phyloP scores from a whole-genome alignment of 1,140 invertebrate genomes.

The Zeugodacus cucurbitae region DNA sequence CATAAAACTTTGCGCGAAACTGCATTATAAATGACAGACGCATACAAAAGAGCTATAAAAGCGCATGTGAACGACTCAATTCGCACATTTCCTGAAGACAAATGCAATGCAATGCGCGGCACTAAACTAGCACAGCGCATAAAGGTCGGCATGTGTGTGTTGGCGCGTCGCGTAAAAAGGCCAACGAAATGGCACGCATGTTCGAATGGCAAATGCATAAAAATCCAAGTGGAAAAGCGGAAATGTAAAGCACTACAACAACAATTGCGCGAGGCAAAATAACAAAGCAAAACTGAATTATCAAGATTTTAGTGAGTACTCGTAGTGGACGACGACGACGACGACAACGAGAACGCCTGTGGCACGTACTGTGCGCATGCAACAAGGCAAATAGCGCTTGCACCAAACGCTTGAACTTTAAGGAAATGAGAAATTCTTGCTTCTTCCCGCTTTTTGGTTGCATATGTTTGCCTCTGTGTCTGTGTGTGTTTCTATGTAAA shows the following conservation, averaged over 20 bases:
- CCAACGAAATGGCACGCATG: conserved; percentile 13
- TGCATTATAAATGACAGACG: conserved; percentile 29
- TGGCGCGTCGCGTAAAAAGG: neutral
- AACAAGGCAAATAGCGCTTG: neutral
- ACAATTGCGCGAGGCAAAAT: neutral
- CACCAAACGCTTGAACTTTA: neutral
- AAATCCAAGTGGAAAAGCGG: conserved; percentile 36
- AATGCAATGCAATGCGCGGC: neutral
- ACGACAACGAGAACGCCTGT: neutral
- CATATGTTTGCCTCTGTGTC: neutral
- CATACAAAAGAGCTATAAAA: neutral
- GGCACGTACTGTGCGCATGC: neutral
- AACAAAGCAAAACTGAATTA: neutral
- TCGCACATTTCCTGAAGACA: conserved; percentile 38
- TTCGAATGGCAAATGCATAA: conserved; percentile 19
- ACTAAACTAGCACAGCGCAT: neutral
- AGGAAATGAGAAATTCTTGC: conserved; percentile 4
- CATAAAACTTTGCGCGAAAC: conserved; percentile 38
- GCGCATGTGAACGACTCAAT: conserved; percentile 15
- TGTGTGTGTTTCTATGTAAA: neutral
- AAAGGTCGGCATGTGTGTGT: neutral
- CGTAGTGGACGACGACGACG: neutral
- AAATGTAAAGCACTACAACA: conserved; percentile 24
- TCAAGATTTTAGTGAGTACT: conserved; percentile 23
- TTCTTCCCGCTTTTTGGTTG: neutral